Evolutionary conservation across 2,797 vertebrate species (phyloP), one percentile per base, ranked within the genome.

Genomic region (Clarias platycephalus): DNA sequence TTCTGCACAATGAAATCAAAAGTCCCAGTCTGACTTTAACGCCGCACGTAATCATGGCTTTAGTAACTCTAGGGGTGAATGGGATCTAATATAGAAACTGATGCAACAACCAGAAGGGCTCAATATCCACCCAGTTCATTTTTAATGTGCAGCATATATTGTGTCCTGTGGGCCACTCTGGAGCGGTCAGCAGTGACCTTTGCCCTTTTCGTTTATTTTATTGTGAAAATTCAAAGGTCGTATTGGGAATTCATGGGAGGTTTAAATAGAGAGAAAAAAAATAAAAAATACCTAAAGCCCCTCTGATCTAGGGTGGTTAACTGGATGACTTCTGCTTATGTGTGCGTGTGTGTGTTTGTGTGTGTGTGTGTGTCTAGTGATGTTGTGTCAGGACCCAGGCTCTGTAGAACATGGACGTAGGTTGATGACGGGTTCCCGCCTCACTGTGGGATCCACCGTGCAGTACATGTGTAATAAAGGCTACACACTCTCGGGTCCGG

Each of bases 401-500:
- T 95, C 94, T 0, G 96, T 97, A 64, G 96, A 96, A 57, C 97
- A 99, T 92, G 97, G 97, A 89, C 96, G 94, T 62, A 96, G 95
- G 83, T 93, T 97, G 86, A 88, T 97, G 85, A 94, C 96, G 0
- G 96, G 95, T 53, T 92, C 92, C n/a, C 96, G 96, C 86, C 97
- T 97, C 88, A 90, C 94, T 0, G 96, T 98, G 67, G 97, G 97
- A 57, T 94, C 96, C 4, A 97, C 96, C 0, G 96, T 99, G 82
- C 97, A 97, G 90, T 99, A 97, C 0, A 79, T 96, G 88, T 99
- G 98, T 0, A 95, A 97, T 86, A 98, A 98, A 91, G 98, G 97
- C 82, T 99, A 98, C 28, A 16, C 94, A 57, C 91, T 99, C 91
- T 95, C 96, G 0, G 98, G 98, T 0, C 92, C 92, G 0, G 91